Conservation (phyloP, 2,797 vertebrate genomes). For the Schizopygopsis pylzovi region DNA sequence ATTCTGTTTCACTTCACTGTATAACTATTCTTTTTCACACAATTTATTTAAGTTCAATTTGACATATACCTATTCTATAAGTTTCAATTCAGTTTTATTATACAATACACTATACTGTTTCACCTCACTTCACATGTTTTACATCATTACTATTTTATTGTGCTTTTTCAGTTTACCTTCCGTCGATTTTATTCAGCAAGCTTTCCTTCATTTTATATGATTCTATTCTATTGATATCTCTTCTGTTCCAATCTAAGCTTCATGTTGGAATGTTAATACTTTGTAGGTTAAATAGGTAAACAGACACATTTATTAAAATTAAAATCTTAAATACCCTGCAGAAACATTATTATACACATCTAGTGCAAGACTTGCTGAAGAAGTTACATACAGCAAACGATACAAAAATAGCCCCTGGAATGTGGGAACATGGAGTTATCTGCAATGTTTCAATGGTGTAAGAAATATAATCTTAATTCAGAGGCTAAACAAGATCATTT, state of each 20-base stretch:
- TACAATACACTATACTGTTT: not conserved
- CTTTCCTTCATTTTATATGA: no score
- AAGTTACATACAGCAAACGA: not conserved
- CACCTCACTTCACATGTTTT: not conserved
- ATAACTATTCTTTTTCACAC: not conserved
- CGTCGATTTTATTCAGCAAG: not conserved
- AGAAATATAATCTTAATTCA: no score
- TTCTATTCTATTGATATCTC: not conserved
- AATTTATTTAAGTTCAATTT: not conserved
- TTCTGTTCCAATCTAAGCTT: not conserved
- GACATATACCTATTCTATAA: no score
- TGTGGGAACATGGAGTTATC: not conserved
- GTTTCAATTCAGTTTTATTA: not conserved
- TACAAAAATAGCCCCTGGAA: not conserved
- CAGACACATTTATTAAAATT: not conserved
- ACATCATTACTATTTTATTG: not conserved
- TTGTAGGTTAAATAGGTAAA: not conserved
- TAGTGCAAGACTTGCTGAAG: not conserved
- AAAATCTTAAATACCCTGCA: not conserved
- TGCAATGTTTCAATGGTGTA: no score
- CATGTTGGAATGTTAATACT: not conserved
- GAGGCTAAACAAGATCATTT: no score
- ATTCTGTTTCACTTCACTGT: not conserved
- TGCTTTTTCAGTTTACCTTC: not conserved
- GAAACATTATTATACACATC: not conserved